Conservation (phyloP, 2,797 vertebrate genomes). For the Platyrinchus mystaceus region DNA sequence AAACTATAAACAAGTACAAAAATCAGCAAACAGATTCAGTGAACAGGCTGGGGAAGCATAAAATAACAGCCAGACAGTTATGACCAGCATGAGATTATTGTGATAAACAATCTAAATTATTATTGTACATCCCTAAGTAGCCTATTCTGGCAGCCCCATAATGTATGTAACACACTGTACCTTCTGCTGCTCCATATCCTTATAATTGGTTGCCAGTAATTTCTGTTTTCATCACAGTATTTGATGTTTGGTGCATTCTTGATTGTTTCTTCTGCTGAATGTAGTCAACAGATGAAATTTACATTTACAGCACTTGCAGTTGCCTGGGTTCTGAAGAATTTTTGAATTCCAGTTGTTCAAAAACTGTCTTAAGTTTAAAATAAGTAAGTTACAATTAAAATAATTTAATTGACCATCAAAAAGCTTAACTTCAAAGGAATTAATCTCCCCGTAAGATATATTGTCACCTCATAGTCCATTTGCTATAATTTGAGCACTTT, state of each 20-base stretch:
- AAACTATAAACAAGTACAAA: neutral
- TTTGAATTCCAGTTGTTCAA: neutral
- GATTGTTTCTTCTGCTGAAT: neutral
- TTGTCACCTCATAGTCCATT: neutral
- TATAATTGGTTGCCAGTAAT: slow-evolving; percentile 20
- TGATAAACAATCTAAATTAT: slow-evolving; percentile 54
- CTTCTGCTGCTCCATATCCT: slow-evolving; percentile 35
- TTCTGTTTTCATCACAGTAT: slow-evolving; percentile 17
- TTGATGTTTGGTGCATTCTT: slow-evolving; percentile 2
- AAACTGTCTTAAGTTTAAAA: slow-evolving; percentile 13
- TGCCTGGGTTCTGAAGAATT: neutral
- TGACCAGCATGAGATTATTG: slow-evolving; percentile 27
- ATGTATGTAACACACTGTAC: neutral
- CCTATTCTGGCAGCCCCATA: slow-evolving; percentile 19
- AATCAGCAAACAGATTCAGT: neutral
- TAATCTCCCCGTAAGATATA: neutral
- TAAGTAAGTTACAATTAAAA: neutral
- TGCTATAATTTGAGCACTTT: neutral
- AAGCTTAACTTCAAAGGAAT: slow-evolving; percentile 27
- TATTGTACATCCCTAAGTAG: slow-evolving; percentile 41
- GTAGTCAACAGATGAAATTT: slow-evolving; percentile 6
- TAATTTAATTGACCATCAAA: neutral
- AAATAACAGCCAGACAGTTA: slow-evolving; percentile 48
- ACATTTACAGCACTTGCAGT: neutral
- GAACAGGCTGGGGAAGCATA: slow-evolving; percentile 35